Percentiles rank a stretch among this genome's conserved stretches.
Evolutionary conservation across 2,888 invertebrate species (phyloP).

Genomic region (Cantharis rustica): DNA sequence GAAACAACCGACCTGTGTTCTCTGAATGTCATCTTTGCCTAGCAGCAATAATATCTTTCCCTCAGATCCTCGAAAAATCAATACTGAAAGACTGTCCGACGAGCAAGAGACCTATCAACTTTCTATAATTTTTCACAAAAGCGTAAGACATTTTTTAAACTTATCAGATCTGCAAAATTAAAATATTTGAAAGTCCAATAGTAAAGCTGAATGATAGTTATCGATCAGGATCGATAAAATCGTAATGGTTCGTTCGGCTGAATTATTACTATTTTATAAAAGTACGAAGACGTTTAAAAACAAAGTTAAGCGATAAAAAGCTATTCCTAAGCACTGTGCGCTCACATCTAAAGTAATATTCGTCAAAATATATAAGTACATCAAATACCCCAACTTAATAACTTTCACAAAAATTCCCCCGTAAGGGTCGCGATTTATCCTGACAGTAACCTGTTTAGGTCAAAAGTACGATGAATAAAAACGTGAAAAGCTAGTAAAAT

Average conservation of each 20-base stretch:
- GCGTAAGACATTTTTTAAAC: background rate
- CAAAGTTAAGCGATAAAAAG: background rate
- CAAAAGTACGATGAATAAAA: background rate
- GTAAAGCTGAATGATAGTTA: background rate
- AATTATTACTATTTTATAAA: background rate
- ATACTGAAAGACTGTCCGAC: too few species aligned
- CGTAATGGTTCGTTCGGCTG: background rate
- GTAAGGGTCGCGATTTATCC: background rate
- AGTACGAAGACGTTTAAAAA: background rate
- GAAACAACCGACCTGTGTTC: too few species aligned
- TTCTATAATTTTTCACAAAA: background rate
- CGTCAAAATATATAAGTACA: background rate
- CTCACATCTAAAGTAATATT: background rate
- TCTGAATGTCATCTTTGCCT: too few species aligned
- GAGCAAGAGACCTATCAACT: too few species aligned
- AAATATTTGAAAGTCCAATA: background rate
- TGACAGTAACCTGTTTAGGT: background rate
- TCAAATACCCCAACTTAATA: background rate
- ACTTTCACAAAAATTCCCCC: background rate
- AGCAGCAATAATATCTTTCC: too few species aligned
- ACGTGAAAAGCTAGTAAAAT: background rate
- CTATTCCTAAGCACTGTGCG: background rate
- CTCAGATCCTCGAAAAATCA: too few species aligned
- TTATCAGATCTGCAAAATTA: background rate
- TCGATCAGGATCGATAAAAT: background rate